These are phyloP conservation scores for Bombycilla garrulus DNA, from an alignment of 2,113 vertebrate genomes.

Conservation along the genomic window DNA sequence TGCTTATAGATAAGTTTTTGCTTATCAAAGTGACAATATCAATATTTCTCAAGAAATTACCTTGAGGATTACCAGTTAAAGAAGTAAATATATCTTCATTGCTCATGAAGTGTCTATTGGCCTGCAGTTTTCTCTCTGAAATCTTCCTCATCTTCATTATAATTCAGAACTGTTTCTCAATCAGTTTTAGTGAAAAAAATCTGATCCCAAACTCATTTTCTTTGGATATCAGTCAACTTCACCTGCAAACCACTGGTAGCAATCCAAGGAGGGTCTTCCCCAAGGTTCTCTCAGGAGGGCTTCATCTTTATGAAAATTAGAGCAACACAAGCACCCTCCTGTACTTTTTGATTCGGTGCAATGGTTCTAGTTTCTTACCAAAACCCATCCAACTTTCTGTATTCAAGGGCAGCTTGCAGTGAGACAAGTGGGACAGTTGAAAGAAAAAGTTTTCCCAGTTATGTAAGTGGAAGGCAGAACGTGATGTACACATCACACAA, in stretches of 20 bases:
- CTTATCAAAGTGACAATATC: background rate
- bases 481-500: background rate
- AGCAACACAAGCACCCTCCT: background rate
- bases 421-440: background rate
- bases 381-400: background rate
- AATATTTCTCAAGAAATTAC: background rate
- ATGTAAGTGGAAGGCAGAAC: background rate
- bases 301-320: background rate
- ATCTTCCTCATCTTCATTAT: background rate
- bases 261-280: background rate
- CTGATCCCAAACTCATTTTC: background rate
- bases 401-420: background rate
- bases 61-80: background rate
- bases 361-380: background rate
- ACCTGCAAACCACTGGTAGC: background rate
- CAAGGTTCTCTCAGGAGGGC: background rate
- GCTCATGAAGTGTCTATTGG: background rate
- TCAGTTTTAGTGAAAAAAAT: background rate
- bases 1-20: background rate
- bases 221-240: background rate
- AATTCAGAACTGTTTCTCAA: background rate
- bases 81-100: background rate
- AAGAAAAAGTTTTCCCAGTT: background rate
- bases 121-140: background rate
- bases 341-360: background rate